A percentile compares a stretch with the other conserved stretches of the same genome.
These are phyloP conservation scores for Danaus plexippus DNA, from an alignment of 1,140 invertebrate species.

Conservation along the genomic window DNA sequence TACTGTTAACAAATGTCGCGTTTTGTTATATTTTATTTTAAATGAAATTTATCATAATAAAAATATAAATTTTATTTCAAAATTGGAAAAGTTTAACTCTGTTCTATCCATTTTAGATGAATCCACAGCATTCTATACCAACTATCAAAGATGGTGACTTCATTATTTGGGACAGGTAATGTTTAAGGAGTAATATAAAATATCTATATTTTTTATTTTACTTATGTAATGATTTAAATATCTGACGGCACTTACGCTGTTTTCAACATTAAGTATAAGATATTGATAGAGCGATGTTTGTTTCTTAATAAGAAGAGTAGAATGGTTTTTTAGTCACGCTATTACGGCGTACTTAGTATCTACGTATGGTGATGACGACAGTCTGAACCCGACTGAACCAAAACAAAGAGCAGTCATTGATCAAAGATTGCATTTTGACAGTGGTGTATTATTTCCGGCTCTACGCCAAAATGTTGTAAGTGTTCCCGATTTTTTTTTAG, in stretches of 20 bases:
- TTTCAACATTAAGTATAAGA: no score
- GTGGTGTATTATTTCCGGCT: constrained; percentile 62
- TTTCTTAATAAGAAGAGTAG: no score
- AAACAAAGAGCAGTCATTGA: constrained; percentile 73
- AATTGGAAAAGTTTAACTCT: no score
- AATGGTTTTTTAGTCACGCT: constrained; percentile 66
- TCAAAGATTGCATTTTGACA: constrained; percentile 74
- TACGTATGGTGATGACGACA: constrained; percentile 70
- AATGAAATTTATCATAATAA: no score
- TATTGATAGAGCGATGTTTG: not conserved
- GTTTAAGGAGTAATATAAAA: constrained; percentile 25
- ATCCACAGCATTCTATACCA: constrained; percentile 47
- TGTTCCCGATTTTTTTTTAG: constrained; percentile 4
- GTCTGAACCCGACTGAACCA: constrained; percentile 73
- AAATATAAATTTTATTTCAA: no score
- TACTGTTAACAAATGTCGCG: no score
- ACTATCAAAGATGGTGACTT: constrained; percentile 37
- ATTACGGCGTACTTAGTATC: constrained; percentile 73
- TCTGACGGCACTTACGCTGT: no score
- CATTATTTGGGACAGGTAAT: constrained; percentile 41
- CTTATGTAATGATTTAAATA: no score
- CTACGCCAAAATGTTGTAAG: constrained; percentile 35
- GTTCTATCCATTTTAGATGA: constrained; percentile 30
- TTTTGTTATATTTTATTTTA: no score
- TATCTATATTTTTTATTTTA: no score